Evolutionary conservation across 2,113 vertebrate species (phyloP).

Genomic region (Pagrus major): DNA sequence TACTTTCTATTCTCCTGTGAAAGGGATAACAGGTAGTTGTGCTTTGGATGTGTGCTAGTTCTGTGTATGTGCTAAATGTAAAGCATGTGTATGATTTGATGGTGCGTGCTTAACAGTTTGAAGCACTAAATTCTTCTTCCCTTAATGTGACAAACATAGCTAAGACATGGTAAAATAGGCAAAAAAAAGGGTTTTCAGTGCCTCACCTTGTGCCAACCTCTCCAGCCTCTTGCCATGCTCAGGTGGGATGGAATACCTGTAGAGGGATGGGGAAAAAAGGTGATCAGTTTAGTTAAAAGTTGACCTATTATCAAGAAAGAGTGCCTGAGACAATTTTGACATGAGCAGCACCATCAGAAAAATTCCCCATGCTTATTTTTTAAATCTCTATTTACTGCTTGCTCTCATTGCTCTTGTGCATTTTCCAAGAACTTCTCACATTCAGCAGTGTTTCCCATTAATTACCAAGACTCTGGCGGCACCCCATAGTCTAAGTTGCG

Average conservation of each 20-base stretch:
- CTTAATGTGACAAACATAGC: neutral
- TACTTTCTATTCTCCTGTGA: neutral
- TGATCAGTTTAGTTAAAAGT: neutral
- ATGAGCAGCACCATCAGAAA: neutral
- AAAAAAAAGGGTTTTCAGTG: neutral
- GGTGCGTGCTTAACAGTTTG: neutral
- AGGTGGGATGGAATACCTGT: conserved; percentile 94
- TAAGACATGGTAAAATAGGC: neutral
- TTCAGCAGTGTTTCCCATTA: too few relatives aligned
- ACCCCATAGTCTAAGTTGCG: too few relatives aligned
- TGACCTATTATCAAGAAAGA: neutral
- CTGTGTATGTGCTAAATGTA: neutral
- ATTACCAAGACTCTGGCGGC: too few relatives aligned
- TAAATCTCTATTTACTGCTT: too few relatives aligned
- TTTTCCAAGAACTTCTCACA: neutral
- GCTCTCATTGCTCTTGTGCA: neutral
- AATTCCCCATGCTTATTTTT: neutral
- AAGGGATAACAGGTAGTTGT: neutral
- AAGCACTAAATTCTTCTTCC: conserved; percentile 9
- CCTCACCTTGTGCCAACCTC: conserved; percentile 94
- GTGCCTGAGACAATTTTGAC: neutral
- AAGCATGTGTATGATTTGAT: conserved; percentile 5
- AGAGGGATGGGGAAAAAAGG: conserved; percentile 37
- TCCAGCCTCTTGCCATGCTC: conserved; percentile 97
- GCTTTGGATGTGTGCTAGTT: neutral